Evolutionary conservation across 2,113 vertebrate species (phyloP).

Genomic region (Chauna torquata): DNA sequence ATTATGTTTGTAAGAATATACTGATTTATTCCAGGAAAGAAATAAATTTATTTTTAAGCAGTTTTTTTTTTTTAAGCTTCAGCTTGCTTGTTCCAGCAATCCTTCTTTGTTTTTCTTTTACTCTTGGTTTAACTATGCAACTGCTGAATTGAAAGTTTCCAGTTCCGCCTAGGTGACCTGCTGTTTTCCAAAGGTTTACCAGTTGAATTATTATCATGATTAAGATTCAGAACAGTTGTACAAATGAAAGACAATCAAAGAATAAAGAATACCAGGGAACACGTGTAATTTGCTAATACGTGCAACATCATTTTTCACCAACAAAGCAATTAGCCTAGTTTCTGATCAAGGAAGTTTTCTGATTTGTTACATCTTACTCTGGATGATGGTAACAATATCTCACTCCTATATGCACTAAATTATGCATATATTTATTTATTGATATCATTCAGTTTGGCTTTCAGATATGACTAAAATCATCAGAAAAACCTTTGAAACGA

Average conservation of each 20-base stretch:
- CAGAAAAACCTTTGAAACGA: background rate
- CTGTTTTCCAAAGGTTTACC: background rate
- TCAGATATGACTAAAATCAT: background rate
- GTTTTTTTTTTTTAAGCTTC: background rate
- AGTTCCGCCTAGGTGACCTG: background rate
- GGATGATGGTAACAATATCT: background rate
- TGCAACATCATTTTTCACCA: background rate
- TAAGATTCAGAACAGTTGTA: background rate
- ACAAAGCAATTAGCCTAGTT: background rate
- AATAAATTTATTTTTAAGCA: background rate
- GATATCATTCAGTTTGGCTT: background rate
- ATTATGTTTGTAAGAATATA: background rate
- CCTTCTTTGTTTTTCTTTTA: background rate
- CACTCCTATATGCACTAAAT: background rate
- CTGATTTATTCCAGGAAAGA: background rate
- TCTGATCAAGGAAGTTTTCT: background rate
- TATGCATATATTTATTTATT: background rate
- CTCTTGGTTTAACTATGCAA: background rate
- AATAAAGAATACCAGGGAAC: background rate
- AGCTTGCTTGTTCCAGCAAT: background rate
- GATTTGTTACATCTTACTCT: background rate
- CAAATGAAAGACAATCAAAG: background rate
- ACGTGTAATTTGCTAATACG: background rate
- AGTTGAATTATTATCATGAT: background rate
- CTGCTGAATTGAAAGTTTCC: background rate